Conservation (phyloP, 2,888 invertebrate genomes). For the Gymnoscelis rufifasciata region DNA sequence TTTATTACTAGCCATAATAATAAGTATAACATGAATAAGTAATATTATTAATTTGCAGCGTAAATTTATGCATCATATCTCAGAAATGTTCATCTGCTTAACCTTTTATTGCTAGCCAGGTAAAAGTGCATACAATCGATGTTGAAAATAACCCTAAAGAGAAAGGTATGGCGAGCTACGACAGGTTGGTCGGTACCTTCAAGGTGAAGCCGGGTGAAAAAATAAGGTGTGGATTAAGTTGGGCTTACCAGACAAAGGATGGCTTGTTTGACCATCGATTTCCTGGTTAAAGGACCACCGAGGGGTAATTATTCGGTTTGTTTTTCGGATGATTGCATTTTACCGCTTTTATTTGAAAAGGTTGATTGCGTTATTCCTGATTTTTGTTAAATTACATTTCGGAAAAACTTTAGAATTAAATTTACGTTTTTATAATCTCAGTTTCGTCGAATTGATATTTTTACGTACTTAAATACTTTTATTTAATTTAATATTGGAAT, state of each 20-base stretch:
- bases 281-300: conserved; percentile 35
- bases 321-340: conserved; percentile 16
- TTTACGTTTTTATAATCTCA: too few relatives aligned
- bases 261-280: conserved; percentile 35
- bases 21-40: neutral
- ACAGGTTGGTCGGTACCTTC: conserved; percentile 24
- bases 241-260: conserved; percentile 35
- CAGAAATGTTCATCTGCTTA: conserved; percentile 4
- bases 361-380: too few relatives aligned
- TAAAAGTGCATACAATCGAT: conserved; percentile 20
- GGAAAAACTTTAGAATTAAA: too few relatives aligned
- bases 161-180: conserved; percentile 21
- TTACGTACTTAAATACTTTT: too few relatives aligned
- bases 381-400: too few relatives aligned
- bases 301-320: conserved; percentile 18
- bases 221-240: conserved; percentile 31
- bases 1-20: neutral
- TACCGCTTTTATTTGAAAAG: too few relatives aligned
- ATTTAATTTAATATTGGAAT: too few relatives aligned
- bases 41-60: neutral
- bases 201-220: conserved; percentile 13
- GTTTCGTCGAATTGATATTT: too few relatives aligned
- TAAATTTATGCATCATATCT: neutral
- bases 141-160: conserved; percentile 17
- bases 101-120: conserved; percentile 15